These are phyloP conservation scores for Cebidichthys violaceus DNA, from an alignment of 2,113 vertebrate species.

Conservation along the genomic window DNA sequence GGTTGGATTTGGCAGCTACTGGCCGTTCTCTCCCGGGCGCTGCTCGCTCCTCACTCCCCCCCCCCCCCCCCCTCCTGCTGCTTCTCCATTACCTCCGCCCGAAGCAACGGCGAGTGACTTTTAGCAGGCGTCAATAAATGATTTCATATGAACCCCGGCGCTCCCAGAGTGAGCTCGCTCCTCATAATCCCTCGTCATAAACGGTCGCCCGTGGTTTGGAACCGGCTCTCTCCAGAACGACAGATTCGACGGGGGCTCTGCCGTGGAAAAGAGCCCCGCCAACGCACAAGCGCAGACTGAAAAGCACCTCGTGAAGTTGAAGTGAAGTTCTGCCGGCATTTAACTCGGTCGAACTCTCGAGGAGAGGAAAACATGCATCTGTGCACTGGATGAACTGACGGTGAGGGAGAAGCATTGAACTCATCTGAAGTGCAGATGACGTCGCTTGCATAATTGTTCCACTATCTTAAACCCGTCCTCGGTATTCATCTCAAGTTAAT, in stretches of 20 bases:
- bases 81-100: conserved; percentile 23
- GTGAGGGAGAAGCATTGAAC: conserved; percentile 24
- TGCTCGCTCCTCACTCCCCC: too few species aligned
- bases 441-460: conserved; percentile 21
- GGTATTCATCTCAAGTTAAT: conserved; percentile 20
- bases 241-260: background rate
- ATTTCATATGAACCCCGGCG: conserved; percentile 31
- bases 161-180: background rate
- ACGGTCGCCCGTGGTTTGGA: background rate
- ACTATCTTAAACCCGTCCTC: background rate
- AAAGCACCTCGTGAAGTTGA: conserved; percentile 2
- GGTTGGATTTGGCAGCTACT: conserved; percentile 19
- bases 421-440: conserved; percentile 28
- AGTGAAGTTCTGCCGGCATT: background rate
- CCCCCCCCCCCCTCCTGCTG: too few species aligned
- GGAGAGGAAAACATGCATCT: conserved; percentile 18
- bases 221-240: background rate
- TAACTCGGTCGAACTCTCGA: background rate
- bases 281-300: background rate
- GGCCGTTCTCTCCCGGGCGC: conserved; percentile 7
- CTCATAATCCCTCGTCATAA: conserved; percentile 2
- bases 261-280: background rate
- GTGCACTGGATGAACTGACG: conserved; percentile 21
- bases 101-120: conserved; percentile 3
- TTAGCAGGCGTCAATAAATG: conserved; percentile 24